Conservation (phyloP, 2,113 vertebrate genomes). For the Silurus asotus region DNA sequence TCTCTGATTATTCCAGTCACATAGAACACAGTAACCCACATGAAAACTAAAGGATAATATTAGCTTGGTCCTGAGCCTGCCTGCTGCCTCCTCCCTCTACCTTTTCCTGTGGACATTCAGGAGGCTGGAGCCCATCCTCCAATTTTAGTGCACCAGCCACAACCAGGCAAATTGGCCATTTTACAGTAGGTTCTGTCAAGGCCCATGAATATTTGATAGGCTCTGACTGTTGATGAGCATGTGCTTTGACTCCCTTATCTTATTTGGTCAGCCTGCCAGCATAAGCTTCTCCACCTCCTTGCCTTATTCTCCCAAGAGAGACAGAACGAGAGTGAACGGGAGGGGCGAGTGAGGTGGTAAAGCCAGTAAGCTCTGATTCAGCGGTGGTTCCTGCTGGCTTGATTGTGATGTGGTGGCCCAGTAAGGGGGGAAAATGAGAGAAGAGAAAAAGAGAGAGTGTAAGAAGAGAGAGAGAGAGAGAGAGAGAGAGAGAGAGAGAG, state of each 20-base stretch:
- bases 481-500: conserved; percentile 28
- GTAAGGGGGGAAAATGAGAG: conserved; percentile 16
- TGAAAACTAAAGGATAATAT: conserved; percentile 32
- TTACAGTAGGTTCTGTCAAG: conserved; percentile 59
- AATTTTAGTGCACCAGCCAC: conserved; percentile 48
- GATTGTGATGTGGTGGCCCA: conserved; percentile 48
- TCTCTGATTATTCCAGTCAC: conserved; percentile 25
- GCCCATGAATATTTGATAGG: conserved; percentile 61
- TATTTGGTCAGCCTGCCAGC: conserved; percentile 58
- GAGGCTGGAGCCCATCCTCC: conserved; percentile 42
- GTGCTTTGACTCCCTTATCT: conserved; percentile 61
- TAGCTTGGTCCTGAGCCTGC: conserved; percentile 34
- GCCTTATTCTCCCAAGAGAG: conserved; percentile 30
- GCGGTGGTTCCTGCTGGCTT: conserved; percentile 39
- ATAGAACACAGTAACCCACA: conserved; percentile 31
- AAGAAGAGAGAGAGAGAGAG: background rate
- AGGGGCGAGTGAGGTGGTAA: conserved; percentile 30
- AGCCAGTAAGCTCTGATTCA: conserved; percentile 45
- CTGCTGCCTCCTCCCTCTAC: background rate
- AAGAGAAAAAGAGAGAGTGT: conserved; percentile 2
- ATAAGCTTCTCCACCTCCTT: conserved; percentile 48
- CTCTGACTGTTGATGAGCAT: conserved; percentile 56
- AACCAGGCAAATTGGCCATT: conserved; percentile 59
- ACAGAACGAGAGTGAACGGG: conserved; percentile 1
- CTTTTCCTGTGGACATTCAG: conserved; percentile 40